Percentiles rank a stretch among this genome's conserved stretches.
Evolutionary conservation across 1,140 invertebrate species (phyloP).

Genomic region (Lysiphlebus fabarum): DNA sequence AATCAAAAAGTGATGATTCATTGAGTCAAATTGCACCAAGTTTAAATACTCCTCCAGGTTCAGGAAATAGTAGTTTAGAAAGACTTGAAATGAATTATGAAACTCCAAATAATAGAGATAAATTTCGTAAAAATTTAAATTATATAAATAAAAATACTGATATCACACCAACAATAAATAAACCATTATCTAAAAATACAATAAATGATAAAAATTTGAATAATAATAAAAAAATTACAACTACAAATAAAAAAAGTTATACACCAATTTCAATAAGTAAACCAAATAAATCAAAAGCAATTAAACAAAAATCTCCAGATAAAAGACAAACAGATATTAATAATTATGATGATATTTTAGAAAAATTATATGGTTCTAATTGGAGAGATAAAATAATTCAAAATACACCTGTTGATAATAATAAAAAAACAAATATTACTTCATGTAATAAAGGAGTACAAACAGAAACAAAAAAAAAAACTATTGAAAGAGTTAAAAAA

Average conservation of each 20-base stretch:
- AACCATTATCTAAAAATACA: slow-evolving; percentile 6
- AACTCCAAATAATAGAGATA: slow-evolving; percentile 52
- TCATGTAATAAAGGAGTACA: slow-evolving; percentile 35
- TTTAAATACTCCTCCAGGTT: slow-evolving; percentile 25
- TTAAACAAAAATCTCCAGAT: no score
- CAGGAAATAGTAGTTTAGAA: slow-evolving; percentile 51
- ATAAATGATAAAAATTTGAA: slow-evolving; percentile 24
- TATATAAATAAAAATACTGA: slow-evolving; percentile 15
- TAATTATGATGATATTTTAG: slow-evolving; percentile 53
- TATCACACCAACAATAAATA: background rate
- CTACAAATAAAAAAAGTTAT: slow-evolving; percentile 1
- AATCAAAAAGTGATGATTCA: slow-evolving; percentile 36
- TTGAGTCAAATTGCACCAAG: slow-evolving; percentile 35
- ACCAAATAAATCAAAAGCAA: slow-evolving; percentile 7
- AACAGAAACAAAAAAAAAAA: slow-evolving; percentile 37
- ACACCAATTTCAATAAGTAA: slow-evolving; percentile 9
- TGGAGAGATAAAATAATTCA: slow-evolving; percentile 50
- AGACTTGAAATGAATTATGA: slow-evolving; percentile 47
- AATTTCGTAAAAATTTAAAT: slow-evolving; percentile 22
- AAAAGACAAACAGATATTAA: slow-evolving; percentile 25
- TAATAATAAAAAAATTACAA: slow-evolving; percentile 11
- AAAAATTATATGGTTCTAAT: slow-evolving; percentile 54
- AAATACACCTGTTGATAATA: slow-evolving; percentile 31
- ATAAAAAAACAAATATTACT: slow-evolving; percentile 42
- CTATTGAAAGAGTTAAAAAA: background rate